phyloP scores from a whole-genome alignment of 2,113 vertebrate genomes.

The Phalacrocorax pelagicus region DNA sequence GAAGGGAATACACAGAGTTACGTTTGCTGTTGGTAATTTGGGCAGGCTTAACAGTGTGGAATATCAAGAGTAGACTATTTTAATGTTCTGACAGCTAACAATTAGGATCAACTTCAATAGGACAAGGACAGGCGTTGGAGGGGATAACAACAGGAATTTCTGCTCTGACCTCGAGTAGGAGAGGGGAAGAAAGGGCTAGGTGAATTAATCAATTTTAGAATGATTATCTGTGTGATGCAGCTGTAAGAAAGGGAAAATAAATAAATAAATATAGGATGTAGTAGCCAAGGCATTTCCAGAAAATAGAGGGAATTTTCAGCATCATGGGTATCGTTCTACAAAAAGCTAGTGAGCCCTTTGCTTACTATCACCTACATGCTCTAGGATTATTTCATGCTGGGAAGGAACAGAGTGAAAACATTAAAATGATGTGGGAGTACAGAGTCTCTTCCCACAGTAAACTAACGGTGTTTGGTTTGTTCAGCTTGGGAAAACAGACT shows the following conservation, averaged over 20 bases:
- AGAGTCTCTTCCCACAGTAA: neutral
- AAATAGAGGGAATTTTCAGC: neutral
- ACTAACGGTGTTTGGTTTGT: neutral
- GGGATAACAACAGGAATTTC: neutral
- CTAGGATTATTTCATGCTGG: neutral
- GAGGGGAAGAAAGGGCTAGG: neutral
- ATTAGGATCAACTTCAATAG: neutral
- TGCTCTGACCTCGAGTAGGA: neutral
- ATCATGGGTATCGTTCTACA: accelerated
- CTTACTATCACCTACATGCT: neutral
- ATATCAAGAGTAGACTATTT: neutral
- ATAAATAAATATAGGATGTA: neutral
- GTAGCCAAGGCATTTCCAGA: neutral
- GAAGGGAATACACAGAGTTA: neutral
- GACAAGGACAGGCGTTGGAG: neutral
- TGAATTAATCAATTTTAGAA: neutral
- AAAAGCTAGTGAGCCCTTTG: neutral
- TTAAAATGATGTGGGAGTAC: neutral
- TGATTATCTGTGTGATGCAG: neutral
- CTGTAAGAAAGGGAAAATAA: neutral
- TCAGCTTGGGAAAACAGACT: neutral
- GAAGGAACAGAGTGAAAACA: neutral
- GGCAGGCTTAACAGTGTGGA: neutral
- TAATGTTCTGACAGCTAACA: neutral
- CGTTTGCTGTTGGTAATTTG: neutral